phyloP scores from a whole-genome alignment of 2,113 vertebrate genomes.

The Okapia johnstoni region DNA sequence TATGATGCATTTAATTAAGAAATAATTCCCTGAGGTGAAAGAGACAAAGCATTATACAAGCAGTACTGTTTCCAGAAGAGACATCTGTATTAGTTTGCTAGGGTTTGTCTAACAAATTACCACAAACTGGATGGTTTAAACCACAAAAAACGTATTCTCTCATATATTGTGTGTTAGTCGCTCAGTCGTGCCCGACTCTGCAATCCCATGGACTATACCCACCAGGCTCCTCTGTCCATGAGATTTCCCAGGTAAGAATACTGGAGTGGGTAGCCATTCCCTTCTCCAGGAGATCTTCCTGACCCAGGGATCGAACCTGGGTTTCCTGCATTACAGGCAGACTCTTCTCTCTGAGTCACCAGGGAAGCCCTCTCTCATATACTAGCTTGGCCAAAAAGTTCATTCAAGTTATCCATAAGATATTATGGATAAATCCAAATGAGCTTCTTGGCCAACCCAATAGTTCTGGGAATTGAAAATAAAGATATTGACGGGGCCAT shows the following conservation, averaged over 20 bases:
- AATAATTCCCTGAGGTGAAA: not conserved
- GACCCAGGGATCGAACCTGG: not conserved
- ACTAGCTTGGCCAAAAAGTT: not conserved
- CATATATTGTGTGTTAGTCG: not conserved
- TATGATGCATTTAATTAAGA: not conserved
- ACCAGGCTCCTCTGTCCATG: not conserved
- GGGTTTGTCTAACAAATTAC: not conserved
- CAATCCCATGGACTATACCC: not conserved
- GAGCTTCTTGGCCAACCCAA: not conserved
- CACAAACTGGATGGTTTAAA: not conserved
- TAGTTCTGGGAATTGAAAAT: not conserved
- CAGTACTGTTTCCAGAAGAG: not conserved
- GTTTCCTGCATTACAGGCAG: not conserved
- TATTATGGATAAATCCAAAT: not conserved
- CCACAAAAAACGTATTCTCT: not conserved
- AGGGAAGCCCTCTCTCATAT: not conserved
- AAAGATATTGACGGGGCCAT: not conserved
- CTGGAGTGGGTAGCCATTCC: not conserved
- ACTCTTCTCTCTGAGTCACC: not conserved
- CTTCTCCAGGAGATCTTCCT: not conserved
- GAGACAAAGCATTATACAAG: not conserved
- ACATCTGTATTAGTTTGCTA: not conserved
- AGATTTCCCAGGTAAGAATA: not conserved
- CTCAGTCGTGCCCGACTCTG: not conserved
- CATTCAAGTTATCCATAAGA: not conserved